Conservation (phyloP, 2,113 vertebrate genomes). For the Dasyornis broadbenti region DNA sequence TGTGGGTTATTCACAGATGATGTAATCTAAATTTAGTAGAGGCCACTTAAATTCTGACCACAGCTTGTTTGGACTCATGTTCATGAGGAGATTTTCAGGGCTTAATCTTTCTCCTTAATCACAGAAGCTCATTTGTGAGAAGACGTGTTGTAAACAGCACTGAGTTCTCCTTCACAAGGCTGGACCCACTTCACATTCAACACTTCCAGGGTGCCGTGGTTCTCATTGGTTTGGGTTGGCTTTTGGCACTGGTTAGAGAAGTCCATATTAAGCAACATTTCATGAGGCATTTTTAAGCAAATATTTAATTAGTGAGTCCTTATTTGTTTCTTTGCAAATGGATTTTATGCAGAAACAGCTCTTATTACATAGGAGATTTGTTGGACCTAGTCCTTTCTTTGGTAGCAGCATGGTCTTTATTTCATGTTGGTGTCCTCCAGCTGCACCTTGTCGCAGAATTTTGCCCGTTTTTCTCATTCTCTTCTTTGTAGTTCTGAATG, state of each 20-base stretch:
- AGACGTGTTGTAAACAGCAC: not conserved
- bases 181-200: not conserved
- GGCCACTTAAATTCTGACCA: not conserved
- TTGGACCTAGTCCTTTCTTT: not conserved
- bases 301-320: not conserved
- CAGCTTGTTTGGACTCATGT: not conserved
- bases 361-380: not conserved
- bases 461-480: not conserved
- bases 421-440: not conserved
- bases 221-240: not conserved
- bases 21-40: not conserved
- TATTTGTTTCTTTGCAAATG: not conserved
- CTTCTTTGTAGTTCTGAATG: not conserved
- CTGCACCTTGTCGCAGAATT: not conserved
- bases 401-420: not conserved
- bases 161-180: not conserved
- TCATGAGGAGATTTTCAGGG: not conserved
- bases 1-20: not conserved
- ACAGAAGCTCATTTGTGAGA: not conserved
- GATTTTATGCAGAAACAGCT: not conserved
- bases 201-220: rapidly evolving
- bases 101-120: not conserved
- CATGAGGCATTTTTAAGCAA: not conserved
- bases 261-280: not conserved
- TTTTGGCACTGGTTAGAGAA: not conserved